A percentile compares a stretch with the other conserved stretches of the same genome.
Conservation (phyloP, 2,797 vertebrate genomes). For the Hippocampus kuda region DNA sequence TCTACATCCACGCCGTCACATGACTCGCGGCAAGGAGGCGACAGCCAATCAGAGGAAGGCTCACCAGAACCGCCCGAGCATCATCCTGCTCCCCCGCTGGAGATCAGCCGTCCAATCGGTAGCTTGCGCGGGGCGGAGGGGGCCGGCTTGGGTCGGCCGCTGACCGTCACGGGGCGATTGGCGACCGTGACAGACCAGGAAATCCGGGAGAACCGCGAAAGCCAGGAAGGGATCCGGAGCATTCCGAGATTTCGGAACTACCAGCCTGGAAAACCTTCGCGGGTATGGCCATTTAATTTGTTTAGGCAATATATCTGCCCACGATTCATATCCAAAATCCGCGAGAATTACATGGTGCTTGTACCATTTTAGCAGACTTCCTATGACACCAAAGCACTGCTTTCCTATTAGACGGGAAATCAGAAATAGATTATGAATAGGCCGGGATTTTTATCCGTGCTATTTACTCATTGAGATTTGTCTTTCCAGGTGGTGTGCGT, state of each 20-base stretch:
- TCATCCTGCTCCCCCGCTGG: slow-evolving; percentile 12
- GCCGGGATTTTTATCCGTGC: background rate
- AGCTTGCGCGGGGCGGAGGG: slow-evolving; percentile 41
- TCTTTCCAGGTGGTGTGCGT: slow-evolving; percentile 77
- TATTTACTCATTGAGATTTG: background rate
- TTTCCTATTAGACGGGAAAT: too few species aligned
- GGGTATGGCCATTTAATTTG: slow-evolving; percentile 53
- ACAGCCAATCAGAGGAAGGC: slow-evolving; percentile 18
- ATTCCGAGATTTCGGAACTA: slow-evolving; percentile 81
- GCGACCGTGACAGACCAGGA: slow-evolving; percentile 73
- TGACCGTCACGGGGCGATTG: slow-evolving; percentile 71
- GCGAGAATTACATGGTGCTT: too few species aligned
- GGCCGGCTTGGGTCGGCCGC: slow-evolving; percentile 16
- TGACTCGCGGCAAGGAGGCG: background rate
- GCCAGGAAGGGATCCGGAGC: slow-evolving; percentile 71
- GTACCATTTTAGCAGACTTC: too few species aligned
- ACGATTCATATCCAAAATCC: too few species aligned
- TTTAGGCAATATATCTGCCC: too few species aligned
- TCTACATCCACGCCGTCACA: slow-evolving; percentile 13
- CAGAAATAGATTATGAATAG: too few species aligned
- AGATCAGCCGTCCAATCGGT: slow-evolving; percentile 63
- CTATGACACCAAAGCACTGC: too few species aligned
- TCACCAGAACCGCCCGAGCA: background rate
- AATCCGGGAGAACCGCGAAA: slow-evolving; percentile 74
- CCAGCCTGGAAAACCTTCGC: slow-evolving; percentile 74